Evolutionary conservation across 2,888 invertebrate genomes (phyloP).

Genomic region (Drosophila bunnanda): DNA sequence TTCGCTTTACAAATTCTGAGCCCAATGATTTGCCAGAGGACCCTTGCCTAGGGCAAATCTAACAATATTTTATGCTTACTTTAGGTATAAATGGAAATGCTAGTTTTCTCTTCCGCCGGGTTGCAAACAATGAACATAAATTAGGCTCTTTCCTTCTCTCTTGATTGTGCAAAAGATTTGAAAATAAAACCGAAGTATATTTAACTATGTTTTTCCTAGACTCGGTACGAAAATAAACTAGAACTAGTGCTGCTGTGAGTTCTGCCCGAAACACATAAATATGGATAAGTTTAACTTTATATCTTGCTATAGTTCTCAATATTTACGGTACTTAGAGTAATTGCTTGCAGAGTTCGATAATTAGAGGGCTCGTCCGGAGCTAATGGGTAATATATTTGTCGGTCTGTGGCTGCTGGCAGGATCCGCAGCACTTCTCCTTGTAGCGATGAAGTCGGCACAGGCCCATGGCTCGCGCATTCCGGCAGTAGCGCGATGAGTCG

Average conservation of each 20-base stretch:
- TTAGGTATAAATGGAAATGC: constrained; percentile 39
- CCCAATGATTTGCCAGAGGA: constrained; percentile 32
- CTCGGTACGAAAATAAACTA: constrained; percentile 41
- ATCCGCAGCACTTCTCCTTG: constrained; percentile 94
- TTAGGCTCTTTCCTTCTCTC: neutral
- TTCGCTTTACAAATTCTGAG: constrained; percentile 5
- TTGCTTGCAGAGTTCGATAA: constrained; percentile 58
- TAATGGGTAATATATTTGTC: constrained; percentile 57
- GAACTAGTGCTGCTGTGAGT: constrained; percentile 19
- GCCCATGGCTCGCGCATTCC: constrained; percentile 94
- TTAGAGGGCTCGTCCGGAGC: constrained; percentile 27
- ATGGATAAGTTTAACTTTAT: constrained; percentile 49
- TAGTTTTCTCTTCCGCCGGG: neutral
- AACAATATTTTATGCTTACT: constrained; percentile 18
- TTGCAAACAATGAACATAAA: constrained; percentile 6
- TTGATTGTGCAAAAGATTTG: constrained; percentile 10
- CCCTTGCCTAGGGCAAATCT: constrained; percentile 32
- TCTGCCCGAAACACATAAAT: constrained; percentile 39
- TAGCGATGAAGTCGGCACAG: constrained; percentile 94
- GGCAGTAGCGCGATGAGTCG: constrained; percentile 93
- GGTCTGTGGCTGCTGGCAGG: constrained; percentile 86
- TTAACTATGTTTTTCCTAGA: constrained; percentile 3
- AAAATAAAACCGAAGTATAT: constrained; percentile 22
- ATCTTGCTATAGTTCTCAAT: constrained; percentile 44
- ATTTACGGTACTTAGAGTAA: constrained; percentile 57